These are phyloP conservation scores for Notoglanidium macrostoma DNA, from an alignment of 2,797 vertebrate genomes.

Conservation along the genomic window DNA sequence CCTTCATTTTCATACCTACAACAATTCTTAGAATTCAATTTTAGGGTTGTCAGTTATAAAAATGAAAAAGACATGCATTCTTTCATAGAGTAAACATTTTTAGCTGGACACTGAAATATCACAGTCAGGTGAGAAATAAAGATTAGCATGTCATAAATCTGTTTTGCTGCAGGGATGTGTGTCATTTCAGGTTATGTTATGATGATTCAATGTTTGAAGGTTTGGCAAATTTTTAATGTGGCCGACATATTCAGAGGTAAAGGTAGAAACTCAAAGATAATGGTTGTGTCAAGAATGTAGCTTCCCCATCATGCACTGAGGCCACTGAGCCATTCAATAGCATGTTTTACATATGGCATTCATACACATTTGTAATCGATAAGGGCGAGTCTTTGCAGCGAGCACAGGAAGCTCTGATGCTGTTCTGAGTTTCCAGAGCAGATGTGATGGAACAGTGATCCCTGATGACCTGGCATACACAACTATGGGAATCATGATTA, in stretches of 20 bases:
- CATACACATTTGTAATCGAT: background rate
- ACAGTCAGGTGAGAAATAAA: conserved; percentile 60
- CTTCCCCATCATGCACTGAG: conserved; percentile 61
- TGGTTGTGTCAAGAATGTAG: conserved; percentile 62
- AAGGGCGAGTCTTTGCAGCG: conserved; percentile 8
- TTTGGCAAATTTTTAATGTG: conserved; percentile 65
- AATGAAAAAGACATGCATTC: conserved; percentile 25
- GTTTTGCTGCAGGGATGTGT: conserved; percentile 67
- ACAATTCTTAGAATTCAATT: conserved; percentile 73
- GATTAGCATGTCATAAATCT: conserved; percentile 69
- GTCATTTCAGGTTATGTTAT: conserved; percentile 68
- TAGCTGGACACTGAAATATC: conserved; percentile 68
- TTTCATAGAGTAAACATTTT: conserved; percentile 65
- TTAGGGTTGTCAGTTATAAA: conserved; percentile 70
- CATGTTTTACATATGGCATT: background rate
- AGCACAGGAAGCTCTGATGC: conserved; percentile 13
- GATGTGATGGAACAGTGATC: conserved; percentile 38
- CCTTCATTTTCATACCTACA: conserved; percentile 64
- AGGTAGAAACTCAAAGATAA: conserved; percentile 59
- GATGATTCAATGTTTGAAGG: conserved; percentile 62
- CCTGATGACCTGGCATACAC: conserved; percentile 28
- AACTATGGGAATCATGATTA: conserved; percentile 40
- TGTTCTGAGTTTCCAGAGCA: conserved; percentile 13
- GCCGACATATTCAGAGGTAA: conserved; percentile 49
- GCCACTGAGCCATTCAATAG: conserved; percentile 40